Evolutionary conservation across 2,888 invertebrate genomes (phyloP).

Genomic region (Drosophila merina): DNA sequence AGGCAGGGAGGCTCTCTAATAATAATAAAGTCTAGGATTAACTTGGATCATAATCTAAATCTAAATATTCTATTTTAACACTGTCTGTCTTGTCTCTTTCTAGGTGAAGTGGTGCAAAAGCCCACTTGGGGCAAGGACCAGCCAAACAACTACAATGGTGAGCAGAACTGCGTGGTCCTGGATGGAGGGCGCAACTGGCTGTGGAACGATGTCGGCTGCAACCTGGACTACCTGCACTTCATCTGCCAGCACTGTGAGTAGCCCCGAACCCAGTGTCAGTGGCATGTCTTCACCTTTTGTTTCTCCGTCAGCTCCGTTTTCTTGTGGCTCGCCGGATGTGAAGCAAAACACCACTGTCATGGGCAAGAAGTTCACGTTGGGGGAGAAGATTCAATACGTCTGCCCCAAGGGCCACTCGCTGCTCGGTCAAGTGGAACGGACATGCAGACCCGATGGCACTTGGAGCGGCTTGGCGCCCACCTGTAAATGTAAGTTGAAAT

Average conservation of each 20-base stretch:
- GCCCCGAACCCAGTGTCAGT: neutral
- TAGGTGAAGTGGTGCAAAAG: slow-evolving; percentile 90
- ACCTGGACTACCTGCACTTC: slow-evolving; percentile 96
- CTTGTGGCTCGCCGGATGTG: slow-evolving; percentile 95
- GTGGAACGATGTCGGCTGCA: slow-evolving; percentile 98
- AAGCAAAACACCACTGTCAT: slow-evolving; percentile 91
- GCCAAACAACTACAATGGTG: slow-evolving; percentile 97
- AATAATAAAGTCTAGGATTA: too few species aligned
- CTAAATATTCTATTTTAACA: neutral
- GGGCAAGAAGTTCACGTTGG: slow-evolving; percentile 89
- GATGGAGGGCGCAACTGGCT: slow-evolving; percentile 95
- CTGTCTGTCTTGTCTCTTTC: neutral
- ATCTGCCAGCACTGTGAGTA: slow-evolving; percentile 95
- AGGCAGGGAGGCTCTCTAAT: too few species aligned
- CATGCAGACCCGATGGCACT: slow-evolving; percentile 90
- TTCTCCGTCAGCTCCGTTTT: slow-evolving; percentile 88
- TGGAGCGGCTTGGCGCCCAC: slow-evolving; percentile 93
- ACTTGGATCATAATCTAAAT: too few species aligned
- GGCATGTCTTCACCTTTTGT: slow-evolving; percentile 31
- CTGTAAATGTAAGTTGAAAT: slow-evolving; percentile 91
- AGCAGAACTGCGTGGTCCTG: slow-evolving; percentile 96
- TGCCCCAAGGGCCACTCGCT: slow-evolving; percentile 94
- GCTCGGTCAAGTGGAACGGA: slow-evolving; percentile 88
- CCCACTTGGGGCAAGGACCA: slow-evolving; percentile 97
- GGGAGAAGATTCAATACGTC: slow-evolving; percentile 88